Conservation (phyloP, 2,888 invertebrate species). For the Phania funesta region DNA sequence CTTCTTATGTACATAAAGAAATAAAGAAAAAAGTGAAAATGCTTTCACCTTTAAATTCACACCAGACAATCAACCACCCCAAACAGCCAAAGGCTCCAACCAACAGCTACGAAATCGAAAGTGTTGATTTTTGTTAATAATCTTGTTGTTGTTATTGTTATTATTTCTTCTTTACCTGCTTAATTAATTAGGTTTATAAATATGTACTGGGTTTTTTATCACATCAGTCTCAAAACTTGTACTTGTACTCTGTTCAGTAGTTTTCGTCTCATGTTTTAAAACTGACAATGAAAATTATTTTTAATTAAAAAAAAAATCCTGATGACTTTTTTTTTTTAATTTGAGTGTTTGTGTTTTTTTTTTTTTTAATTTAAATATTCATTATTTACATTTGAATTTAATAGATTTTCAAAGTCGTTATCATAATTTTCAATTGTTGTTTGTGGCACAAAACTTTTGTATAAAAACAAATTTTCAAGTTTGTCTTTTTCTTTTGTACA, state of each 20-base stretch:
- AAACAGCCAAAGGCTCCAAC: not conserved
- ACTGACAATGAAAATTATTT: conserved; percentile 44
- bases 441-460: not conserved
- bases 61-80: conserved; percentile 9
- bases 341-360: not conserved
- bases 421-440: conserved; percentile 35
- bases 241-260: not conserved
- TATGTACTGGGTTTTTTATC: conserved; percentile 29
- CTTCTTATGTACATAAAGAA: conserved; percentile 11
- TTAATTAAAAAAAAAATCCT: conserved; percentile 27
- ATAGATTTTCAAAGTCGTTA: conserved; percentile 44
- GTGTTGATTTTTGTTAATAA: conserved; percentile 50
- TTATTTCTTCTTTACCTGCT: conserved; percentile 18
- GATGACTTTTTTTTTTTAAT: not conserved
- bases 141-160: conserved; percentile 9
- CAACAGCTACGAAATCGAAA: conserved; percentile 55
- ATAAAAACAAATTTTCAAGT: conserved; percentile 10
- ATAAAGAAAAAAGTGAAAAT: conserved; percentile 74
- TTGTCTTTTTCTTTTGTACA: conserved; percentile 2
- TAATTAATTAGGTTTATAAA: not conserved
- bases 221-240: not conserved
- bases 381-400: conserved; percentile 38
- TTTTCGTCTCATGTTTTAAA: conserved; percentile 30
- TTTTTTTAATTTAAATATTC: conserved; percentile 18
- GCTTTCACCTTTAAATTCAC: conserved; percentile 75